Evolutionary conservation across 2,113 vertebrate species (phyloP).

Genomic region (Carassius auratus): DNA sequence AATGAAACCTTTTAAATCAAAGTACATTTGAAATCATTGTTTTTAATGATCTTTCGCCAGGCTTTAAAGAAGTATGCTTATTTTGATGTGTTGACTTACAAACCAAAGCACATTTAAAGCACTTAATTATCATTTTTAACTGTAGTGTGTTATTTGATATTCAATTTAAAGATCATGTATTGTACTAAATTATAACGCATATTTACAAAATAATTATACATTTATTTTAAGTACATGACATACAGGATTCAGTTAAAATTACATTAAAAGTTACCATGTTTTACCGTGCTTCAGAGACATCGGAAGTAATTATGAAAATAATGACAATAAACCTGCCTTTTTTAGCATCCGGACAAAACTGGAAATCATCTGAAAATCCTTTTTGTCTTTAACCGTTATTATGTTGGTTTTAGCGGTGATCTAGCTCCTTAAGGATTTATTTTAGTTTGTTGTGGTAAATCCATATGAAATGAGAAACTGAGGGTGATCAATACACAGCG

Average conservation of each 20-base stretch:
- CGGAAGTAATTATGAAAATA: too few relatives aligned
- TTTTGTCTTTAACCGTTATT: not conserved
- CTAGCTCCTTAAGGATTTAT: not conserved
- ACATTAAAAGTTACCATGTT: not conserved
- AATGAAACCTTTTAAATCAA: too few relatives aligned
- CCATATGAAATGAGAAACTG: constrained; percentile 36
- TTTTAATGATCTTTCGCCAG: too few relatives aligned
- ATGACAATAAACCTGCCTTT: not conserved
- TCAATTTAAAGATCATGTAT: not conserved
- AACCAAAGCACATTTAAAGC: too few relatives aligned
- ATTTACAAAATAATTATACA: too few relatives aligned
- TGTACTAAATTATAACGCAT: not conserved
- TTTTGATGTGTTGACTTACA: too few relatives aligned
- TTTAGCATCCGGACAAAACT: not conserved
- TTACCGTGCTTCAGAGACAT: not conserved
- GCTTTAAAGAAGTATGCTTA: too few relatives aligned
- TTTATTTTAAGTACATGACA: too few relatives aligned
- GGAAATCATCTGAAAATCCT: not conserved
- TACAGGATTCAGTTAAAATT: too few relatives aligned
- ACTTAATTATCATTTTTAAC: too few relatives aligned
- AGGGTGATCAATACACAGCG: constrained; percentile 37
- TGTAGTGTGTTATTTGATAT: not conserved
- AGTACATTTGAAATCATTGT: too few relatives aligned
- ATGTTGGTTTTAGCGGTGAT: not conserved
- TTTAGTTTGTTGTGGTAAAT: constrained; percentile 29